Base-by-base conservation (phyloP, 2,888 invertebrate genomes). In the Acleris holmiana region DNA sequence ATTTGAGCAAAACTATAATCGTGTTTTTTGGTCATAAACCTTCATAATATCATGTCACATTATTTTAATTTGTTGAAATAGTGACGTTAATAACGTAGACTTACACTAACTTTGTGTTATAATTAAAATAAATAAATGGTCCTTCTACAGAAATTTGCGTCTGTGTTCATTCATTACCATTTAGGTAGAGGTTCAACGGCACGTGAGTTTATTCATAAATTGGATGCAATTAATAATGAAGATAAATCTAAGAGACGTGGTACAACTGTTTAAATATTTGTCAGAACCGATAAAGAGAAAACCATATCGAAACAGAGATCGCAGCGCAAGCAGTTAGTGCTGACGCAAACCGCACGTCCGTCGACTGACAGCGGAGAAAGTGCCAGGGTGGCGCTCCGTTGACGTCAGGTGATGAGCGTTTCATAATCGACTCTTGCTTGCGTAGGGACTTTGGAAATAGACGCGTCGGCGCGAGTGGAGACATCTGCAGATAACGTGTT, bases 331-430 rank as follows among this genome's bases (percentile, higher is more conserved):
- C 17, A 18, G 49, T 21, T 35, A 61, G 17, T 61, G 46, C 17
- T 44, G 48, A 48, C 59, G 62, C 64, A 60, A 68, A 71, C 67
- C 60, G 68, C 67, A 71, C 70, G 71, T 75, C 77, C 80, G 57
- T 61, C 23, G 57, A 53, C 40, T 40, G 53, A 21, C 41, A 46
- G 19, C n/a, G 67, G 88, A 87, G 90, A 89, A 90, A 89, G 89
- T 82, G 78, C 78, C n/a, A 71, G 70, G 70, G 70, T 75, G 68
- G 69, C 67, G 58, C 78, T 71, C 68, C 73, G 81, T 83, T 90
- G 90, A 90, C 91, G 91, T 90, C 90, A 89, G 71, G 75, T 74
- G 68, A 71, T 71, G 60, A 73, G 75, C 74, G 80, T 85, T 84
- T 86, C 88, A 79, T 80, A 84, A 82, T 75, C 71, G 69, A 68